Evolutionary conservation across 2,888 invertebrate species (phyloP), one percentile per base, ranked within the genome.

Genomic region (Cephalotes varians): DNA sequence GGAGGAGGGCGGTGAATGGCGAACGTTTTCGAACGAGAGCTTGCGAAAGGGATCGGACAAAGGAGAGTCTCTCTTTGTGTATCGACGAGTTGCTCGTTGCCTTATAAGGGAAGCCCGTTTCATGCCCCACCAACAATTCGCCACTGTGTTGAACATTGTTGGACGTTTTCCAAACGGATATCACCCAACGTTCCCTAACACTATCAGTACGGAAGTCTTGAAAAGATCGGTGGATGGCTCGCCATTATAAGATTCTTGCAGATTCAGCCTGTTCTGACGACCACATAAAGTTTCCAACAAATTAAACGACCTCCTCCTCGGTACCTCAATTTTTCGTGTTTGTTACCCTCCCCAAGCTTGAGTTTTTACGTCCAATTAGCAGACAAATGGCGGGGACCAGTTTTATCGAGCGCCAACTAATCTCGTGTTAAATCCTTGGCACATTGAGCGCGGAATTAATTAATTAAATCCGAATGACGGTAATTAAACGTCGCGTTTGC

Each of bases 151-250:
- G 82, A 81, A 85, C 81, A 56, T 3, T 62, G 56, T 89, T 89
- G 89, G 87, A 89, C 73, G 65, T 56, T 79, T 84, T 87, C 87
- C 89, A 89, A 88, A 77, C 81, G 73, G 76, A 86, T 81, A 84
- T 80, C 84, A 54, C 28, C 67, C 65, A 71, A 34, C 69, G 81
- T 82, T 81, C 86, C 37, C 67, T 79, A 60, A 28, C 74, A 62
- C 28, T 80, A 67, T 74, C 73, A 56, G 56, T 44, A 21, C 44
- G 47, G 10, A 76, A 65, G 49, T 76, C 65, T 37, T 21, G 77
- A 10, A 25, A 37, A 51, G 56, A 60, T 58, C 40, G 58, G 3
- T 49, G 21, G 10, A 25, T 31, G 34, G n/a, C 18, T 58, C 58
- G 69, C 34, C 64, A 37, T 82, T 74, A 72, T 56, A 60, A 77